Evolutionary conservation across 2,888 invertebrate species (phyloP), one percentile per base, ranked within the genome.

Genomic region (Tortrix viridana): DNA sequence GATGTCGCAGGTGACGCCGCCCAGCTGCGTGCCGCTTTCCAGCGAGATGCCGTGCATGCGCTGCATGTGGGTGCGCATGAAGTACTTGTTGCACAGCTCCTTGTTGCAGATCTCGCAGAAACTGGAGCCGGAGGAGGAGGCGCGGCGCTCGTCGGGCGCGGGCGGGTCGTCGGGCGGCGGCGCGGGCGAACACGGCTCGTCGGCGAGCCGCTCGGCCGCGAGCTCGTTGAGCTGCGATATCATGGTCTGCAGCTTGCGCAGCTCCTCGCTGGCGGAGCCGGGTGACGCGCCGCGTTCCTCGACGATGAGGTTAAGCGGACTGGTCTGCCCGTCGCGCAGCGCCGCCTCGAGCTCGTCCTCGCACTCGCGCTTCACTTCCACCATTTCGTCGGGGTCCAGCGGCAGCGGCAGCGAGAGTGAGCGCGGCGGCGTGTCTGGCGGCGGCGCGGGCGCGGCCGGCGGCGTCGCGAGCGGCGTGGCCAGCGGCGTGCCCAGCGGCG

Each of bases 21-120:
- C 98, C 43, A 98, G 96, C 83, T 97, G 97, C 38, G 97, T 96
- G 19, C 97, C 97, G 78, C 97, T 97, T 86, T 98, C 97, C 54
- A 98, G 96, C 81, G 97, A 97, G 75, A 98, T 98, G 48, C 98
- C 98, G 86, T 98, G 99, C 97, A 99, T 99, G 82, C 98, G 96
- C 82, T 98, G 96, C 98, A 99, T 99, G 92, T 99, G 99, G 1
- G 99, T 99, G 85, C 99, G 98, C 96, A 99, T 97, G 88, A 99
- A 99, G 85, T 99, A 99, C 88, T 99, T 99, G 93, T 99, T 99
- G 93, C 99, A 99, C 73, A 99, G 92, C 89, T 99, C 98, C 88
- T 99, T 99, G 92, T 99, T 98, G 89, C 99, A 99, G 69, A 99
- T 98, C 84, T 98, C 98, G 84, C 99, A 99, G 85, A 98, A 98